Evolutionary conservation across 2,888 invertebrate genomes (phyloP).

Genomic region (Nephrotoma flavescens): DNA sequence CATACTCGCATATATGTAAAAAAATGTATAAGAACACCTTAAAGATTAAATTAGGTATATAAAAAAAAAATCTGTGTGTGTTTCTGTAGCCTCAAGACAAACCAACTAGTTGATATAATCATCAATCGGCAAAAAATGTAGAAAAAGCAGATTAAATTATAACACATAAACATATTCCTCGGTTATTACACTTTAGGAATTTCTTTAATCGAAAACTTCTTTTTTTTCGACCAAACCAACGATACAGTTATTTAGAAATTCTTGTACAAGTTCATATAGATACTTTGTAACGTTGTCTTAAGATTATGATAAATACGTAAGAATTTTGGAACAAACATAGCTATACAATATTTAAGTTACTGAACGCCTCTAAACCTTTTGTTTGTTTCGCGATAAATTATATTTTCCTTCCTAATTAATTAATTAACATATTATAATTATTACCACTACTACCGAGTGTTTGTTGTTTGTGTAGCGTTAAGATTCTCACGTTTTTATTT

Average conservation of each 20-base stretch:
- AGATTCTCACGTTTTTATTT: not conserved
- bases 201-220: not conserved
- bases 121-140: not conserved
- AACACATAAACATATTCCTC: not conserved
- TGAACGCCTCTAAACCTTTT: not conserved
- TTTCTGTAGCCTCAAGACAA: not conserved
- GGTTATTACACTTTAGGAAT: not conserved
- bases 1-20: not conserved
- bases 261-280: not conserved
- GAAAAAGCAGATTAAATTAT: not conserved
- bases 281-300: not conserved
- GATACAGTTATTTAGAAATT: not conserved
- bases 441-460: not conserved
- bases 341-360: not conserved
- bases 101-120: not conserved
- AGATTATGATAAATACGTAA: not conserved
- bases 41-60: not conserved
- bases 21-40: not conserved
- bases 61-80: not conserved
- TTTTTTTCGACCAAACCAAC: not conserved
- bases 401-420: not conserved
- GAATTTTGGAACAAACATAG: not conserved
- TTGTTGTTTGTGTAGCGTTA: not conserved
- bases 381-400: not conserved
- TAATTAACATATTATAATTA: not conserved